Base-by-base conservation (phyloP, 2,888 invertebrate species). In the Choreutis nemorana region DNA sequence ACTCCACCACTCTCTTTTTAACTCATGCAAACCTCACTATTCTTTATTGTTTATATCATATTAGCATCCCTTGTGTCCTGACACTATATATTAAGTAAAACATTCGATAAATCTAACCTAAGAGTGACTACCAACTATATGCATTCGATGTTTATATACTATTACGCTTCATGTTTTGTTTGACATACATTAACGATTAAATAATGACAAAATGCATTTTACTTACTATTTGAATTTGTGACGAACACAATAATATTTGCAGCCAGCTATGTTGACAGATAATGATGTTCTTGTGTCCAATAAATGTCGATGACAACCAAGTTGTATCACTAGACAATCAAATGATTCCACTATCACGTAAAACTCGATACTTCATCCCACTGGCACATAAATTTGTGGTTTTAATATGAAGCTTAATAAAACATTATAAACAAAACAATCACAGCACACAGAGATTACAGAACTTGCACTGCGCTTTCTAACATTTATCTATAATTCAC, bases 171-270 rank as follows among this genome's bases (percentile, higher is more conserved):
- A n/a, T n/a, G n/a, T n/a, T n/a, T n/a, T n/a, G n/a, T n/a, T n/a
- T n/a, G n/a, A n/a, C n/a, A n/a, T n/a, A n/a, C n/a, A n/a, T n/a
- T n/a, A n/a, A n/a, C n/a, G n/a, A n/a, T n/a, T n/a, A n/a, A n/a
- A n/a, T n/a, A n/a, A n/a, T n/a, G n/a, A n/a, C n/a, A n/a, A n/a
- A n/a, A n/a, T n/a, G n/a, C n/a, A n/a, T n/a, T n/a, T n/a, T 57
- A 75, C 77, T 78, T 70, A 78, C 77, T 77, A 77, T 78, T 78
- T 71, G 68, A 58, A 67, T 57, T 62, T 66, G 66, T 72, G 70
- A 64, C 73, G 71, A 72, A 67, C 65, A 63, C 70, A 62, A 70
- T 68, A n/a, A n/a, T 64, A 50, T 12, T 60, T 51, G 70, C 63
- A 65, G 61, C 53, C 67, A 70, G 64, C 59, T 64, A 55, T 59